Percentiles rank a stretch among this genome's conserved stretches.
Conservation (phyloP, 2,113 vertebrate species). For the Pituophis catenifer region DNA sequence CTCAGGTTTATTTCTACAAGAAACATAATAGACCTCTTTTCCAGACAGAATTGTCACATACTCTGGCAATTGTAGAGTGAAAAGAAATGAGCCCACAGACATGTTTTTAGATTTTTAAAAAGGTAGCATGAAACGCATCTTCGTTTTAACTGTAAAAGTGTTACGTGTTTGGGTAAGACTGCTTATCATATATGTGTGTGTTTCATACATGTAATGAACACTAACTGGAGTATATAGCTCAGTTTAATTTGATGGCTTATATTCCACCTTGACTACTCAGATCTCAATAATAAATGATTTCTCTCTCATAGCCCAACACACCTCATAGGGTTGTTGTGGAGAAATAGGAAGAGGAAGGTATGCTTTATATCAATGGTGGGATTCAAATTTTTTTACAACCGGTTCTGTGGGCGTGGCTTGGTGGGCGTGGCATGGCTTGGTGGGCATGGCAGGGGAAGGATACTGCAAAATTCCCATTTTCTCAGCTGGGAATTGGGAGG, state of each 20-base stretch:
- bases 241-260: not conserved
- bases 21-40: constrained; percentile 19
- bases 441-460: too few relatives aligned
- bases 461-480: too few relatives aligned
- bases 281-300: not conserved
- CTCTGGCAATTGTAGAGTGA: not conserved
- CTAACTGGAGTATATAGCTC: not conserved
- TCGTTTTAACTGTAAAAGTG: not conserved
- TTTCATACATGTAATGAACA: not conserved
- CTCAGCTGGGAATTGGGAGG: too few relatives aligned
- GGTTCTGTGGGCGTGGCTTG: too few relatives aligned
- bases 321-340: too few relatives aligned
- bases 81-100: not conserved
- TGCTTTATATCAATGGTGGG: too few relatives aligned
- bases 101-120: not conserved
- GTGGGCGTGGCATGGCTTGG: too few relatives aligned
- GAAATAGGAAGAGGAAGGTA: too few relatives aligned
- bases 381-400: too few relatives aligned
- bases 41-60: constrained; percentile 10
- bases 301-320: not conserved
- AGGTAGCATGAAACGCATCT: not conserved
- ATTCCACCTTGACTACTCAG: not conserved
- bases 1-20: constrained; percentile 21
- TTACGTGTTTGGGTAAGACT: not conserved
- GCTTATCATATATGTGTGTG: not conserved